Conservation (phyloP, 2,113 vertebrate species). For the Hemiprocne comata region DNA sequence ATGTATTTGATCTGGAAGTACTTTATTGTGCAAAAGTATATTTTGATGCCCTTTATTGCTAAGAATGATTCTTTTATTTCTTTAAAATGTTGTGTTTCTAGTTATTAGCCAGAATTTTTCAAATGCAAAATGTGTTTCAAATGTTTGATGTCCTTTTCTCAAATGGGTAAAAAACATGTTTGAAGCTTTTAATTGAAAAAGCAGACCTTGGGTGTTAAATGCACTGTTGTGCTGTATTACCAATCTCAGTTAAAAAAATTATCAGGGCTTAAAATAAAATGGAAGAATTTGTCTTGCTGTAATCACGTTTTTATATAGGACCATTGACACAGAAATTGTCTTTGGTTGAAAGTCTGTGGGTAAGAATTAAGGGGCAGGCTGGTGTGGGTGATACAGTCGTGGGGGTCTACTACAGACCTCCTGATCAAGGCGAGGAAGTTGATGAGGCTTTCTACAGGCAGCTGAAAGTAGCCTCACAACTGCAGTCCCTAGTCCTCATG, state of each 20-base stretch:
- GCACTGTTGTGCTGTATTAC: accelerated
- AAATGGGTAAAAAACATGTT: neutral
- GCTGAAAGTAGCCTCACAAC: no score
- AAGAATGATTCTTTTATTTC: neutral
- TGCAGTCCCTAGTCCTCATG: no score
- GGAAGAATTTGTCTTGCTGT: neutral
- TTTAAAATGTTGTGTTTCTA: neutral
- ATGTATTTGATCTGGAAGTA: neutral
- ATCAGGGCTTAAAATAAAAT: neutral
- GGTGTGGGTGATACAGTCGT: no score
- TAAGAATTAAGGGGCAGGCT: no score
- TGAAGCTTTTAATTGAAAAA: neutral
- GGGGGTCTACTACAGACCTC: no score
- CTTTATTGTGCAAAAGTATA: neutral
- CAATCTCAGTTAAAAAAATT: neutral
- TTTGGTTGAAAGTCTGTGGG: no score
- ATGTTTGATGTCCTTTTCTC: neutral
- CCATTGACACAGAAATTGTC: neutral
- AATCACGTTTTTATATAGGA: neutral
- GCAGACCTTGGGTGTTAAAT: neutral
- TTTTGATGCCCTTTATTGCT: neutral
- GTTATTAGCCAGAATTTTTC: neutral
- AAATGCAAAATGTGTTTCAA: neutral
- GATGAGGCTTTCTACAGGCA: no score
- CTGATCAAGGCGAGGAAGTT: no score